Evolutionary conservation across 2,113 vertebrate genomes (phyloP), one percentile per base, ranked within the genome.

Genomic region (Lampris incognitus): DNA sequence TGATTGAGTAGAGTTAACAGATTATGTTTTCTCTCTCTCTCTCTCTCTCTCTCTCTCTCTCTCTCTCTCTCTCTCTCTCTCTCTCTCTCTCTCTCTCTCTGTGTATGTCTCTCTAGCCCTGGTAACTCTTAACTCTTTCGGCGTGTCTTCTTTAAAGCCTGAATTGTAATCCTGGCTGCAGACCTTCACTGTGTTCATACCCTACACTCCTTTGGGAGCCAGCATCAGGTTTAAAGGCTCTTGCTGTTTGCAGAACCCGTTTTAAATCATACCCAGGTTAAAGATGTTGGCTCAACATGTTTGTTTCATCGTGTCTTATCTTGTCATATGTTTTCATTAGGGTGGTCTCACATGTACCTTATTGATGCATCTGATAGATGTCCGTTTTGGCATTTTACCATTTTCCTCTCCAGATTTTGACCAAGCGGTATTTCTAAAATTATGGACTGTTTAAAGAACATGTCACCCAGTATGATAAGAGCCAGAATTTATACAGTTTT

Each of bases 321-420:
- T 44, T 9, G 51, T 66, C 13, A 41, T 48, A 37, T 37, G 4
- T 7, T 24, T 76, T 71, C 64, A 70, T 59, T 44, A 1, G 48
- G 41, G 54, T 85, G 82, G 87, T 76, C 73, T 86, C 74, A 89
- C 74, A 80, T 73, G 73, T 74, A 85, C 66, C 48, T 40, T 39
- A 39, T 46, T 58, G 50, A 78, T 37, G 41, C 74, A 69, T 84
- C 90, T 87, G 72, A 77, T 61, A 13, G 79, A 72, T 49, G 8
- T 67, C 69, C 86, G 82, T 85, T 87, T 88, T 78, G 66, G 68
- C 62, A 76, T 78, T 85, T 57, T 61, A 65, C 65, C 86, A 69
- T 63, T 78, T 76, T 48, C 73, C 72, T 81, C 78, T 85, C 82
- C 73, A 58, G 71, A 79, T 78, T 56, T 51, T 51, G 62, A 69